Percentiles rank a stretch among this genome's conserved stretches.
These are phyloP conservation scores for Heteropelma amictum DNA, from an alignment of 2,888 invertebrate species.

Conservation along the genomic window DNA sequence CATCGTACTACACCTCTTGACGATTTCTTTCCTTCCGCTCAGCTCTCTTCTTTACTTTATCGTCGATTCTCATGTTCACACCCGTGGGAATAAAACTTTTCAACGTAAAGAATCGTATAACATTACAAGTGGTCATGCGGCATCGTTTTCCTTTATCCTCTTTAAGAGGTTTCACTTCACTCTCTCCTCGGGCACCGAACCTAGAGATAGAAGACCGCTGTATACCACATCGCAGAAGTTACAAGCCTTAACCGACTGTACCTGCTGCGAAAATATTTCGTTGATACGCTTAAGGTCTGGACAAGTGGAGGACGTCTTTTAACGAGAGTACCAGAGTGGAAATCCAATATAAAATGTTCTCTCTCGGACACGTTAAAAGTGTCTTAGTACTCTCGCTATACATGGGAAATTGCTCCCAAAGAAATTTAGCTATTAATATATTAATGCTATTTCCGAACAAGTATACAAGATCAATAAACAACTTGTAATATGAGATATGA, in stretches of 20 bases:
- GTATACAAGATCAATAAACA: no score
- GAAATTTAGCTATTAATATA: neutral
- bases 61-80: conserved; percentile 8
- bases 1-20: neutral
- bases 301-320: conserved; percentile 21
- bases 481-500: no score
- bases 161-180: conserved; percentile 13
- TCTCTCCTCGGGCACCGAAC: conserved; percentile 4
- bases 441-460: neutral
- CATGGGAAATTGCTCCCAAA: neutral
- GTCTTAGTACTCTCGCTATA: neutral
- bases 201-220: conserved; percentile 37
- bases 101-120: conserved; percentile 57
- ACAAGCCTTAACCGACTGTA: conserved; percentile 19
- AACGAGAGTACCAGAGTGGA: conserved; percentile 20
- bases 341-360: conserved; percentile 47
- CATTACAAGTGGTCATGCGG: conserved; percentile 41
- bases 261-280: conserved; percentile 5
- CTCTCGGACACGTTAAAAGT: conserved; percentile 22
- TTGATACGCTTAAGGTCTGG: conserved; percentile 31
- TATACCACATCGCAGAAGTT: conserved; percentile 37
- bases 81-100: conserved; percentile 63
- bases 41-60: conserved; percentile 2
- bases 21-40: neutral
- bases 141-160: conserved; percentile 44